These are phyloP conservation scores for Globia sparganii DNA, from an alignment of 2,888 invertebrate genomes.

Conservation along the genomic window DNA sequence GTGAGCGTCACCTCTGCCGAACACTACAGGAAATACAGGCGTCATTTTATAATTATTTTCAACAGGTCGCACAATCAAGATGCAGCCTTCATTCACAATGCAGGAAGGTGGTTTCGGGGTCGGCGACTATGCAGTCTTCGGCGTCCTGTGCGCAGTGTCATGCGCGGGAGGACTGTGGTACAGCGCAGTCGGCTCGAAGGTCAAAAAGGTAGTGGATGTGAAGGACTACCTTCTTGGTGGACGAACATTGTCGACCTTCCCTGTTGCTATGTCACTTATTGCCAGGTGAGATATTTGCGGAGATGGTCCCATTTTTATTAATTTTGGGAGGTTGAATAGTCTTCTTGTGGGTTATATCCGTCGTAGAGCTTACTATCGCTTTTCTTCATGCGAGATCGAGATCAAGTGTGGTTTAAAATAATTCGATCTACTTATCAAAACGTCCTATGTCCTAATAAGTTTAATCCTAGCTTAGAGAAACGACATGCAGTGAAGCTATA, in stretches of 20 bases:
- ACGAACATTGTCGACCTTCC: slow-evolving; percentile 93
- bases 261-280: slow-evolving; percentile 96
- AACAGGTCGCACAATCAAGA: slow-evolving; percentile 64
- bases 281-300: slow-evolving; percentile 91
- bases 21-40: not conserved
- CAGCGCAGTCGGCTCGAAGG: slow-evolving; percentile 89
- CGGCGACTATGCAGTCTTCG: slow-evolving; percentile 92
- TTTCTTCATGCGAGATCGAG: not conserved
- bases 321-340: not conserved
- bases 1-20: not conserved
- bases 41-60: slow-evolving; percentile 24
- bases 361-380: not conserved
- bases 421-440: not conserved
- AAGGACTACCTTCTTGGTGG: slow-evolving; percentile 95
- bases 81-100: slow-evolving; percentile 80
- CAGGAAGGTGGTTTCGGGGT: slow-evolving; percentile 83
- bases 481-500: not conserved
- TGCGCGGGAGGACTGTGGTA: slow-evolving; percentile 94
- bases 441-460: not conserved
- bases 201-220: slow-evolving; percentile 89
- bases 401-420: not conserved
- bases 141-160: slow-evolving; percentile 92
- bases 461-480: not conserved
- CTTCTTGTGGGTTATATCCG: not conserved
- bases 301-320: not conserved